Evolutionary conservation across 2,113 vertebrate genomes (phyloP).

Genomic region (Catharus bicknelli): DNA sequence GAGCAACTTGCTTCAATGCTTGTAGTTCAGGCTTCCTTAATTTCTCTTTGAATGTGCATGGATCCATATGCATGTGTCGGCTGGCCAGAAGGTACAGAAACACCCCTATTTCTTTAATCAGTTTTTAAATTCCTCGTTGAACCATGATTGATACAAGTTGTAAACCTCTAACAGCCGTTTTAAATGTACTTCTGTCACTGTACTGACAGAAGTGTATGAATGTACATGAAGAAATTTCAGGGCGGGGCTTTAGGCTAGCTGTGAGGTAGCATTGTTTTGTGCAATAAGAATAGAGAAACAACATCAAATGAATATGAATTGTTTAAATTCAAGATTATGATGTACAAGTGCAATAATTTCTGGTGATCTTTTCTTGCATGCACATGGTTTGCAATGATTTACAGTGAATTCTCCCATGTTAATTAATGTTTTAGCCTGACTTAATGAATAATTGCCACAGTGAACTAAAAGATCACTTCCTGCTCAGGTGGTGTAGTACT

Average conservation of each 20-base stretch:
- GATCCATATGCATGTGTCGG: background rate
- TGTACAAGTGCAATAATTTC: background rate
- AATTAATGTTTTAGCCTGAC: conserved; percentile 7
- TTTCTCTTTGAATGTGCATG: background rate
- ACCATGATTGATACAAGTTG: background rate
- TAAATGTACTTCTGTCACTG: background rate
- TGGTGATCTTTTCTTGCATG: background rate
- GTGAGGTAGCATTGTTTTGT: background rate
- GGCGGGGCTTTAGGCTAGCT: background rate
- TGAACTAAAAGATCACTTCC: conserved; percentile 19
- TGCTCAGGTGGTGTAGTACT: background rate
- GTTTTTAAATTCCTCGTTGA: background rate
- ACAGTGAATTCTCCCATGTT: background rate
- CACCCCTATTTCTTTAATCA: background rate
- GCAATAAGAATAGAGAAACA: background rate
- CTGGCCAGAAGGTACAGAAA: background rate
- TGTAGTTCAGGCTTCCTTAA: background rate
- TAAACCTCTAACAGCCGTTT: background rate
- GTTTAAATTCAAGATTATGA: background rate
- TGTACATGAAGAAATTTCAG: background rate
- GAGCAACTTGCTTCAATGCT: background rate
- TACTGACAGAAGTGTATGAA: background rate
- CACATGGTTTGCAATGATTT: background rate
- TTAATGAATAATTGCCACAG: conserved; percentile 15
- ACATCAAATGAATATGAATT: background rate